These are phyloP conservation scores for Rotaria magnacalcarata DNA, from an alignment of 2,888 invertebrate genomes.

Conservation along the genomic window DNA sequence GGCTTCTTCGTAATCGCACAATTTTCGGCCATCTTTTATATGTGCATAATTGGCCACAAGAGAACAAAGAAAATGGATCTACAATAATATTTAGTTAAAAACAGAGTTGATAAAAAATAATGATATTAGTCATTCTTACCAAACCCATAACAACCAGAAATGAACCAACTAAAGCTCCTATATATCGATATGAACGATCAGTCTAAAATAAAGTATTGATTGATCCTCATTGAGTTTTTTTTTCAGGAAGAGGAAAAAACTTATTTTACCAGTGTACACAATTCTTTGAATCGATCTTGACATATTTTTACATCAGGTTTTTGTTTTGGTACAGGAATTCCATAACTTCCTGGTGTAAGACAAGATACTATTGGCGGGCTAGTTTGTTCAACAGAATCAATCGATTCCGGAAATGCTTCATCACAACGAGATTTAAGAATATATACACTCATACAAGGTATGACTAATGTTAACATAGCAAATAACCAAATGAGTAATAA, in stretches of 20 bases:
- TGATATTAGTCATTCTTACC: background rate
- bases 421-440: conserved; percentile 40
- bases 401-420: background rate
- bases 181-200: background rate
- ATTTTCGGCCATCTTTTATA: conserved; percentile 45
- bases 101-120: background rate
- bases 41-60: conserved; percentile 46
- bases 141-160: conserved; percentile 27
- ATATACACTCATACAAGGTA: conserved; percentile 41
- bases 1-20: conserved; percentile 45
- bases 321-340: conserved; percentile 38
- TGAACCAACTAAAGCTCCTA: background rate
- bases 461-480: conserved; percentile 34
- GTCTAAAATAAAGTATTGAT: background rate
- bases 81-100: background rate
- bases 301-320: conserved; percentile 35
- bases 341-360: conserved; percentile 39
- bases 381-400: background rate
- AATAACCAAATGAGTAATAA: conserved; percentile 41
- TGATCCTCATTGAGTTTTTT: background rate
- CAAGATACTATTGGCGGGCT: background rate
- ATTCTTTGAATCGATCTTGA: background rate
- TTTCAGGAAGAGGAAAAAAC: background rate
- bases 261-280: conserved; percentile 40
- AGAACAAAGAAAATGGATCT: conserved; percentile 45